Conservation (phyloP, 2,113 vertebrate genomes). For the Choloepus hoffmanni region DNA sequence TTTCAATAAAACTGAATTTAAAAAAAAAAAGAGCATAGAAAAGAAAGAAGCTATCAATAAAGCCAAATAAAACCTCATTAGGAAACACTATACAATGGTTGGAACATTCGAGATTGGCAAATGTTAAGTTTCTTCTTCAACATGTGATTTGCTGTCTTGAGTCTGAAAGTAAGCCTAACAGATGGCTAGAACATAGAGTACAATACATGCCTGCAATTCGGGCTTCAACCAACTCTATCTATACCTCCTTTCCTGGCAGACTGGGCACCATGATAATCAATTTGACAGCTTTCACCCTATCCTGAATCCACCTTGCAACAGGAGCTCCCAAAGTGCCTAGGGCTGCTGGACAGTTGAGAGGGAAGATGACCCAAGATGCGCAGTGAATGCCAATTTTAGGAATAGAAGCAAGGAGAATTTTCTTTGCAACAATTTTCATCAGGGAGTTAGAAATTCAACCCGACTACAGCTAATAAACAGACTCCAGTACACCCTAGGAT, state of each 20-base stretch:
- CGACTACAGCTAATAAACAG: background rate
- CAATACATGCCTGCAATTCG: accelerated
- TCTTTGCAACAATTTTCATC: background rate
- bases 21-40: background rate
- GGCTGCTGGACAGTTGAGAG: background rate
- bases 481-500: background rate
- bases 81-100: background rate
- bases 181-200: background rate
- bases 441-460: background rate
- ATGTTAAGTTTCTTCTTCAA: background rate
- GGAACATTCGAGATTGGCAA: background rate
- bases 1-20: no score
- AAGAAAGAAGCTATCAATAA: background rate
- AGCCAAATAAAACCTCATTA: background rate
- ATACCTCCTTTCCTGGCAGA: background rate
- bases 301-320: background rate
- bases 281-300: background rate
- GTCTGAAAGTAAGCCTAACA: background rate
- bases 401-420: background rate
- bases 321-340: background rate
- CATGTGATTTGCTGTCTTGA: background rate
- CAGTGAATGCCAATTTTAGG: background rate
- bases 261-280: no score
- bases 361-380: background rate
- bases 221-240: background rate